Percentiles rank a stretch among this genome's conserved stretches.
Conservation (phyloP, 2,113 vertebrate species). For the Eonycteris spelaea region DNA sequence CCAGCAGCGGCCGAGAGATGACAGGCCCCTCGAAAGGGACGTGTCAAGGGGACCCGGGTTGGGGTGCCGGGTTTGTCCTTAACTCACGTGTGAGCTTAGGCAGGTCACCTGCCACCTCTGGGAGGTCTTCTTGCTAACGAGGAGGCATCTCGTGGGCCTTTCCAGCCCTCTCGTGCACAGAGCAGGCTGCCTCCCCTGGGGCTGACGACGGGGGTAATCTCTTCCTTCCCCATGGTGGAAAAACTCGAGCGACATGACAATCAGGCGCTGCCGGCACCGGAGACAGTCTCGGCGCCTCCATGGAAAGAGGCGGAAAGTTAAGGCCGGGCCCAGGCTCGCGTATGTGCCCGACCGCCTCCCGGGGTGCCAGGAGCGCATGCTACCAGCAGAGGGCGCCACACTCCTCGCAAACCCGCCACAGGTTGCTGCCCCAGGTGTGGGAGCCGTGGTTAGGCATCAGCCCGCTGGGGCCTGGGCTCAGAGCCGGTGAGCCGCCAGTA, state of each 20-base stretch:
- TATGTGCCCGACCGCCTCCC: fast-evolving
- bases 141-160: background rate
- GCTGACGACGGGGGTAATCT: background rate
- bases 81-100: background rate
- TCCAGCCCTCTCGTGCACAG: background rate
- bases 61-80: background rate
- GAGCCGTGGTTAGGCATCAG: fast-evolving
- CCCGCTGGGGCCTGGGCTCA: background rate
- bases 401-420: slow-evolving; percentile 41
- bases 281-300: background rate
- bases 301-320: background rate
- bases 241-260: background rate
- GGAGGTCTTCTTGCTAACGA: background rate
- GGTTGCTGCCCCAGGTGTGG: background rate
- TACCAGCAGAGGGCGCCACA: slow-evolving; percentile 70
- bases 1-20: background rate
- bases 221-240: background rate
- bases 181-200: background rate
- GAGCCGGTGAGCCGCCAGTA: background rate
- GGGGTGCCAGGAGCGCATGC: background rate
- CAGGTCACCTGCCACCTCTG: too few species aligned
- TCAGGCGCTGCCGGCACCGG: background rate
- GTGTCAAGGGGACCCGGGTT: too few species aligned
- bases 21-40: too few species aligned
- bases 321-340: background rate